phyloP scores from a whole-genome alignment of 2,888 invertebrate genomes.

The Tryphoninae sp. region DNA sequence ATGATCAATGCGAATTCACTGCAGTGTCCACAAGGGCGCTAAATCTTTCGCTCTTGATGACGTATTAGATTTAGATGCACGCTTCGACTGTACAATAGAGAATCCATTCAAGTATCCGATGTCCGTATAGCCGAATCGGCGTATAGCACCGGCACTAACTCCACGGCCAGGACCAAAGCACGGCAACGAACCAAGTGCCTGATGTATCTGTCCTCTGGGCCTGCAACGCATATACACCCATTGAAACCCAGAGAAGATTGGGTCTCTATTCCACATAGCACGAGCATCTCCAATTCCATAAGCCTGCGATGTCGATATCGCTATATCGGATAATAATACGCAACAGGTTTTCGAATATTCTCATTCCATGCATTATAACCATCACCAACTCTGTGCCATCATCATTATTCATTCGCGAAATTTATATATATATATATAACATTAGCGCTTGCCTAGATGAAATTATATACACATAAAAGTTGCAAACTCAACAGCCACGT shows the following conservation, averaged over 20 bases:
- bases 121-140: no score
- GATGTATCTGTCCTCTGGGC: not conserved
- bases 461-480: constrained; percentile 27
- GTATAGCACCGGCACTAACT: no score
- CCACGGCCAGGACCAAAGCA: not conserved
- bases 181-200: not conserved
- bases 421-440: not conserved
- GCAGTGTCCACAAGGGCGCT: constrained; percentile 3
- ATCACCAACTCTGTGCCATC: not conserved
- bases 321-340: constrained; percentile 15
- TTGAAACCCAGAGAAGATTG: not conserved
- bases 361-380: not conserved
- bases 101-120: no score
- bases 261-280: not conserved
- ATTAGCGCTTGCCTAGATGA: not conserved
- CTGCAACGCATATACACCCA: not conserved
- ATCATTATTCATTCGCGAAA: not conserved
- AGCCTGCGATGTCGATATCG: constrained; percentile 16
- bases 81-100: not conserved
- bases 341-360: constrained; percentile 41
- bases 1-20: constrained; percentile 24
- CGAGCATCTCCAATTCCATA: constrained; percentile 14
- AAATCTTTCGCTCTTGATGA: not conserved
- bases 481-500: constrained; percentile 25
- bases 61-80: not conserved